Evolutionary conservation across 2,888 invertebrate genomes (phyloP), one percentile per base, ranked within the genome.

Genomic region (Drosophila maculinotata): DNA sequence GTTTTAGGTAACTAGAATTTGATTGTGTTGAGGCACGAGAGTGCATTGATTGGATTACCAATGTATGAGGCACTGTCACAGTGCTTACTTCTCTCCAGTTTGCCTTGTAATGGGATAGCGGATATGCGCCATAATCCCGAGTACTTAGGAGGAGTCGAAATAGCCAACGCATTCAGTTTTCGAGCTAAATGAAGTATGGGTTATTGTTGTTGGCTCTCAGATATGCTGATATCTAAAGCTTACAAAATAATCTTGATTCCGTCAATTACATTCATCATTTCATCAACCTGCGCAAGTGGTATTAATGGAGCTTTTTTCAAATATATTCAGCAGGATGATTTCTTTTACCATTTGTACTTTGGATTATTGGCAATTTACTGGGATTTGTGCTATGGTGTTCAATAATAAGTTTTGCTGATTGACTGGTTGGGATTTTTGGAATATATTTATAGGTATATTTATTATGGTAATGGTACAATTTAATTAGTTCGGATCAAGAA

Each of bases 11-110:
- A 80, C 86, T 79, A 73, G 86, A 76, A 68, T 82, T 85, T 82
- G 86, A 85, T 85, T 80, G 86, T 82, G 86, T 52, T 48, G 58
- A 65, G 76, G 79, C 67, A 85, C 52, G 73, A 58, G 69, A 76
- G 82, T 79, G 57, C 69, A 82, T 79, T 85, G 80, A 80, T 85
- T 85, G 80, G 79, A 76, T 85, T 70, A 80, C 49, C 39, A 60
- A 49, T 26, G 48, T 26, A 51, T 47, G 49, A 64, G 53, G 14
- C 36, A 30, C 45, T 52, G 44, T 17, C 38, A n/a, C 38, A 48
- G 56, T 28, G 15, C 30, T 26, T 20, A 35, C 31, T 31, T 7
- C 35, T 39, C 12, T 25, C 15, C n/a, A n/a, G 17, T 12, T 44
- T 12, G 60, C 35, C 51, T 62, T 56, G 44, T 52, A 44, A 56